These are phyloP conservation scores for Sycobia sp. DNA, from an alignment of 1,140 invertebrate genomes.

Conservation along the genomic window DNA sequence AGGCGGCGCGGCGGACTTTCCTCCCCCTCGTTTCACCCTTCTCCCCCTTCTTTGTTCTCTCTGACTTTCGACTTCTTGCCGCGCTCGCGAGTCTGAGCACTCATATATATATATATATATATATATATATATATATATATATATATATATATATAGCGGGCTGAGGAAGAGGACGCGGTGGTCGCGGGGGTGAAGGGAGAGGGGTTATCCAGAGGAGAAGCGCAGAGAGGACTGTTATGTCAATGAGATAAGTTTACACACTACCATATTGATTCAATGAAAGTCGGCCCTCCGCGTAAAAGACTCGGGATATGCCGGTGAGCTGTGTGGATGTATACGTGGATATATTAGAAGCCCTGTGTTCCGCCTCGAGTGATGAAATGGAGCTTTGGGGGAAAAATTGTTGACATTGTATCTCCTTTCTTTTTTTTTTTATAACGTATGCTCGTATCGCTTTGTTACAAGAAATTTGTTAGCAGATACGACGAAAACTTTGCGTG, in stretches of 20 bases:
- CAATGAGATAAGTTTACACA: slow-evolving; percentile 48
- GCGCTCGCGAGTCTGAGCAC: neutral
- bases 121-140: too few species aligned
- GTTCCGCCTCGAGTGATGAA: too few species aligned
- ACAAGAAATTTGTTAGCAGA: too few species aligned
- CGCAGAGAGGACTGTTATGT: slow-evolving; percentile 39
- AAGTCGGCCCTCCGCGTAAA: too few species aligned
- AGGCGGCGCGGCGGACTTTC: neutral
- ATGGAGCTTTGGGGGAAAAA: neutral
- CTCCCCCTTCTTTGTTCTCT: slow-evolving; percentile 10
- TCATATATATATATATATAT: too few species aligned
- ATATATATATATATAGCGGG: too few species aligned
- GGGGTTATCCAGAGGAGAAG: too few species aligned
- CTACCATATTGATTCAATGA: slow-evolving; percentile 42
- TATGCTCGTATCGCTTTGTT: too few species aligned
- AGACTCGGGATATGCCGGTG: neutral
- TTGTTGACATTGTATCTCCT: neutral
- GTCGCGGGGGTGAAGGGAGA: neutral
- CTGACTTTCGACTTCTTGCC: slow-evolving; percentile 19
- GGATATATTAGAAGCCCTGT: too few species aligned
- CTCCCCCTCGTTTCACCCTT: neutral
- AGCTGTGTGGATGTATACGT: neutral
- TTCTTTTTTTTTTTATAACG: neutral
- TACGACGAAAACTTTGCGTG: too few species aligned
- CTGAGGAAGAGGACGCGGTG: neutral